Base-by-base conservation (phyloP, 2,888 invertebrate genomes). In the Euplexia lucipara region DNA sequence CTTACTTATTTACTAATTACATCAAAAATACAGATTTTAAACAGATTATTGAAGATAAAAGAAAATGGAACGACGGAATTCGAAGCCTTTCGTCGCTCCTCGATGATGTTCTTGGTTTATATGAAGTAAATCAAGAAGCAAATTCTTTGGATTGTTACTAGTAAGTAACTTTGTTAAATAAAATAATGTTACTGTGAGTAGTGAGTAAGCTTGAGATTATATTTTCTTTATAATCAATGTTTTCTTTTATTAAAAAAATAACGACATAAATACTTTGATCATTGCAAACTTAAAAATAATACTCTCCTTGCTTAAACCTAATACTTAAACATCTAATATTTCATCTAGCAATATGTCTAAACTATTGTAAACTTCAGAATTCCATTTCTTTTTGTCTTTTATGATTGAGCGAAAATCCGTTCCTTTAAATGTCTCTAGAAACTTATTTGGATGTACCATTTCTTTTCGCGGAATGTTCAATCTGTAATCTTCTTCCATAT, bases 91-190 rank as follows among this genome's bases (percentile, higher is more conserved):
- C 96, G 3, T 97, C 97, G 0, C 92, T 98, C 5, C 88, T 98
- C 2, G 97, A 98, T 82, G 98, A 98, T 87, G 97, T 98, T 70
- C 87, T 97, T 22, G 96, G 96, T 10, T 95, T 96, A 57, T 96
- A 97, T 79, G 95, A 96, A 75, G 84, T 90, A 1, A 91, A 88
- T 41, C 86, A 87, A 34, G 96, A 96, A 69, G 91, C 96, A 0
- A 97, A 97, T 82, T 92, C 95, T 32, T 96, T 97, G 94, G 97
- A 97, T 92, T 97, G 97, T 91, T 97, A 97, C 83, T 97, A 88
- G 88, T 22, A 97, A 88, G 88, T 22, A n/a, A n/a, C n/a, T n/a
- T n/a, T n/a, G n/a, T n/a, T n/a, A n/a, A n/a, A n/a, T n/a, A n/a
- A n/a, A n/a, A 51, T 63, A 49, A 48, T 65, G 20, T 49, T 56